Evolutionary conservation across 2,797 vertebrate species (phyloP).

Genomic region (Fratercula arctica): DNA sequence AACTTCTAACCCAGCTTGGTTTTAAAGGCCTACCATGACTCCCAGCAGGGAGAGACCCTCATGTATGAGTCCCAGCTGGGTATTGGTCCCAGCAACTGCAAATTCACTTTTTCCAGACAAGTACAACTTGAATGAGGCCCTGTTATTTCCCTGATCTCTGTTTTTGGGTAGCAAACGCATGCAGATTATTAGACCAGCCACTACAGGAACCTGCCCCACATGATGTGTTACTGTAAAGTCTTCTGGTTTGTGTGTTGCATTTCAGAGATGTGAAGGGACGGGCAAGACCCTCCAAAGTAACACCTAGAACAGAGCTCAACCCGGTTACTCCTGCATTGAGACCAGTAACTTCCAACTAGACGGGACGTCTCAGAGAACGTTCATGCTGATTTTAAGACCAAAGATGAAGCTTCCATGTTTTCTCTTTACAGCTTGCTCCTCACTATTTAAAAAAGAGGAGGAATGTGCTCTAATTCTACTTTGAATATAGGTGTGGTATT

Average conservation of each 20-base stretch:
- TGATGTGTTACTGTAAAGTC: fast-evolving
- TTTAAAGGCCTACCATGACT: neutral
- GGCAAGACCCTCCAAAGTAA: neutral
- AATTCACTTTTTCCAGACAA: neutral
- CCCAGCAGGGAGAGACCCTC: neutral
- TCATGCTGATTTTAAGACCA: neutral
- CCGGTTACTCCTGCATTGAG: neutral
- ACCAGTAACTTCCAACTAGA: neutral
- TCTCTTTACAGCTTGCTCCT: neutral
- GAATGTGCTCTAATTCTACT: neutral
- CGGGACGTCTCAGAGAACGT: neutral
- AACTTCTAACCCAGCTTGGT: neutral
- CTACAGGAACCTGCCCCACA: neutral
- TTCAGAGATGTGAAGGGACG: neutral
- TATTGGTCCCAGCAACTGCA: neutral
- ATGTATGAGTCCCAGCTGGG: too few relatives aligned
- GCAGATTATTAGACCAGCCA: neutral
- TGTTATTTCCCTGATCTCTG: neutral
- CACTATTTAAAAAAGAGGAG: neutral
- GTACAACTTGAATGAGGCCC: neutral
- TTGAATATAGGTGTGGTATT: neutral
- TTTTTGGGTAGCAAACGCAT: neutral
- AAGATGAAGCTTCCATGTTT: neutral
- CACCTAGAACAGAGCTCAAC: neutral
- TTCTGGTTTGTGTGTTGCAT: neutral